phyloP scores from a whole-genome alignment of 1,140 invertebrate species.

The Nasonia giraulti region DNA sequence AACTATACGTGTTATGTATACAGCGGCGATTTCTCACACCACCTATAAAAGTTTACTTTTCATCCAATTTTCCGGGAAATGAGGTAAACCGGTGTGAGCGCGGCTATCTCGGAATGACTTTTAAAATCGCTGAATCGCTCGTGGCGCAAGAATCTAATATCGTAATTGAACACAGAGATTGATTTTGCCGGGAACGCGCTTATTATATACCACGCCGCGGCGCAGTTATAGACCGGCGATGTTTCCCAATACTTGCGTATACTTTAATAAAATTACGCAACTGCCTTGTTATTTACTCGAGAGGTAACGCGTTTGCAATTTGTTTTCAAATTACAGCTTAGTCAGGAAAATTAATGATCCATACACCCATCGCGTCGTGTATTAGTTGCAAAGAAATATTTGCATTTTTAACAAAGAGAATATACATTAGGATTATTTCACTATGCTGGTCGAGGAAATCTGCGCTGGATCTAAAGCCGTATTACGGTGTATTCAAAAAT shows the following conservation, averaged over 20 bases:
- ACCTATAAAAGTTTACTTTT: not conserved
- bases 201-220: not conserved
- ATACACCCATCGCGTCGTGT: too few relatives aligned
- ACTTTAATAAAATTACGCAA: slow-evolving; percentile 31
- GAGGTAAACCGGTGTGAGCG: not conserved
- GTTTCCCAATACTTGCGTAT: not conserved
- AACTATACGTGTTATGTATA: not conserved
- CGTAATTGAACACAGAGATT: slow-evolving; percentile 35
- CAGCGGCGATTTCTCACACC: not conserved
- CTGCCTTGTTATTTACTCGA: not conserved
- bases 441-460: not conserved
- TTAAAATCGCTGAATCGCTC: not conserved
- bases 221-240: not conserved
- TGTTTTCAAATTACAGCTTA: too few relatives aligned
- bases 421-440: too few relatives aligned
- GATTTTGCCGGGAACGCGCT: slow-evolving; percentile 22
- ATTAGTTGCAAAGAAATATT: too few relatives aligned
- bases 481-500: too few relatives aligned
- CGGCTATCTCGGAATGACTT: not conserved
- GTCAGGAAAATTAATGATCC: too few relatives aligned
- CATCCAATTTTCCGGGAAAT: not conserved
- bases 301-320: not conserved
- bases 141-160: slow-evolving; percentile 20
- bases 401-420: too few relatives aligned
- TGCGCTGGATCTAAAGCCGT: too few relatives aligned